Percentiles rank a stretch among this genome's conserved stretches.
Evolutionary conservation across 2,113 vertebrate species (phyloP).

Genomic region (Ibidorhyncha struthersii): DNA sequence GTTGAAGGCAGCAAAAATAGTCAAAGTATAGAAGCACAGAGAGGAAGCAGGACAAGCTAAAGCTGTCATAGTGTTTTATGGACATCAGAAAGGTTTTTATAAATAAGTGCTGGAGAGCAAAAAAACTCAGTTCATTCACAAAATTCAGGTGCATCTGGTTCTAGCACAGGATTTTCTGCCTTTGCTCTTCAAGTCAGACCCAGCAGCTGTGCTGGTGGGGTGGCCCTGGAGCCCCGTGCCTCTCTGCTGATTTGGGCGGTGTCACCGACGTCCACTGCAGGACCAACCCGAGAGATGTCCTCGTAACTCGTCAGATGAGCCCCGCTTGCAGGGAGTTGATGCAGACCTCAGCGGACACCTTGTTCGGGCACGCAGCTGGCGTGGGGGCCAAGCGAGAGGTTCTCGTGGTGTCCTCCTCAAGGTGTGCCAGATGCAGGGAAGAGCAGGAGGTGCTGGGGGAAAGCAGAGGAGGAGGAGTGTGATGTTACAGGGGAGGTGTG

Average conservation of each 20-base stretch:
- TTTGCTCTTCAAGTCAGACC: not conserved
- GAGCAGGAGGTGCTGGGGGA: not conserved
- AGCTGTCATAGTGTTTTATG: not conserved
- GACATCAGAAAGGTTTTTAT: not conserved
- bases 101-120: not conserved
- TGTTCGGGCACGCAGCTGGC: not conserved
- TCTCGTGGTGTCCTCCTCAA: not conserved
- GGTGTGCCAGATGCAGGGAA: not conserved
- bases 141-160: not conserved
- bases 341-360: not conserved
- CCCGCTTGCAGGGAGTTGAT: rapidly evolving
- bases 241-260: not conserved
- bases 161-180: not conserved
- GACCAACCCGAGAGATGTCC: not conserved
- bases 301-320: rapidly evolving
- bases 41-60: not conserved
- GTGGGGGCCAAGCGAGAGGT: not conserved
- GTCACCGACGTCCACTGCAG: not conserved
- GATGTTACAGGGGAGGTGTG: not conserved
- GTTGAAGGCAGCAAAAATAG: conserved; percentile 4
- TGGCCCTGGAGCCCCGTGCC: not conserved
- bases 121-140: not conserved
- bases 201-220: not conserved
- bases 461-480: not conserved
- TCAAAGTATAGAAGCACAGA: not conserved